Conservation (phyloP, 1,140 invertebrate species). For the Pachyrhynchus sulphureomaculatus region DNA sequence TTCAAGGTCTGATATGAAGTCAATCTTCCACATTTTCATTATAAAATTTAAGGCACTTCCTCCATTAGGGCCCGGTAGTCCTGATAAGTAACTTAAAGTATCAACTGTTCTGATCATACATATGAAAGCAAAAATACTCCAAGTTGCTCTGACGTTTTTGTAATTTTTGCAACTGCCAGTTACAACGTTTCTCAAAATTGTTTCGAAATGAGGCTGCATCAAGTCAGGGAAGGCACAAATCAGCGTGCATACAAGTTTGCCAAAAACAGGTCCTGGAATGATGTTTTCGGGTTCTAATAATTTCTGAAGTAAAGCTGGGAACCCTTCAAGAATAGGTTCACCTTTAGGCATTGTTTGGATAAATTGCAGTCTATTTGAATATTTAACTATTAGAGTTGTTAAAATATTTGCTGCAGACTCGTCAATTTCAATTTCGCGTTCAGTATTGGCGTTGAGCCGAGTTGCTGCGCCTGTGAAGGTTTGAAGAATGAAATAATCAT, state of each 20-base stretch:
- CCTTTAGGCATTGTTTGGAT: background rate
- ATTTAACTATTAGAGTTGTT: slow-evolving; percentile 15
- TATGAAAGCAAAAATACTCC: slow-evolving; percentile 24
- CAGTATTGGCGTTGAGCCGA: background rate
- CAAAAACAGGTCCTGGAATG: background rate
- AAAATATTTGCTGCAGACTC: slow-evolving; percentile 17
- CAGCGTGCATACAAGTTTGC: slow-evolving; percentile 2
- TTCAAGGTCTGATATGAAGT: slow-evolving; percentile 1
- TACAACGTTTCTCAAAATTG: slow-evolving; percentile 13
- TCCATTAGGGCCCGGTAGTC: slow-evolving; percentile 23
- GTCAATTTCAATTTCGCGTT: slow-evolving; percentile 10
- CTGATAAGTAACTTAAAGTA: slow-evolving; percentile 17
- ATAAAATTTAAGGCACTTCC: slow-evolving; percentile 30
- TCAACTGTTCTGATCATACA: slow-evolving; percentile 14
- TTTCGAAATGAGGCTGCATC: slow-evolving; percentile 23
- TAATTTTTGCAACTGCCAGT: slow-evolving; percentile 1
- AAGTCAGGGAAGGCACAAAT: slow-evolving; percentile 15
- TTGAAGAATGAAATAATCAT: slow-evolving; percentile 11
- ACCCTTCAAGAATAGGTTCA: background rate
- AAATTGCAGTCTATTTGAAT: background rate
- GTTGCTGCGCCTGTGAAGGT: slow-evolving; percentile 1
- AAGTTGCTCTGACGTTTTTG: slow-evolving; percentile 5
- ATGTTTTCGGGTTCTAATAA: slow-evolving; percentile 3
- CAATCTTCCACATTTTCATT: slow-evolving; percentile 14
- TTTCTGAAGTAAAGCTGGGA: background rate